Conservation (phyloP, 2,113 vertebrate species). For the Colaptes auratus region DNA sequence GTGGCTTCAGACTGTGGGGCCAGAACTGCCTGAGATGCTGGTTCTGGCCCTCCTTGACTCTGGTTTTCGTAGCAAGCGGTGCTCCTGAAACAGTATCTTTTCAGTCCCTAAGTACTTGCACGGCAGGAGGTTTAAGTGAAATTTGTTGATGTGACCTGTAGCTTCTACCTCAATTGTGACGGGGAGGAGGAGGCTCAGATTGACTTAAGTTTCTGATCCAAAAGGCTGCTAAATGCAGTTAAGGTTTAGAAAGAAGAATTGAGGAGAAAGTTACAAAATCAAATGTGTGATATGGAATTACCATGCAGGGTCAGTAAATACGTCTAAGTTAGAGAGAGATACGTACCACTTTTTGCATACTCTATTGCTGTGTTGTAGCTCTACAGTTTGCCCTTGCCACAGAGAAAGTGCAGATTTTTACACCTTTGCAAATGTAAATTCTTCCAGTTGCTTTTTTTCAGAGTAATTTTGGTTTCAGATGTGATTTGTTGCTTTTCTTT, state of each 20-base stretch:
- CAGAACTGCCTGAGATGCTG: fast-evolving
- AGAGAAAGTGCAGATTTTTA: neutral
- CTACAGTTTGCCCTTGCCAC: neutral
- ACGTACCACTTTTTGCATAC: neutral
- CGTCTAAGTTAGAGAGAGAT: neutral
- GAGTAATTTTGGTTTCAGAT: neutral
- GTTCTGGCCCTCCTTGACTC: neutral
- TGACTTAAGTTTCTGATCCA: neutral
- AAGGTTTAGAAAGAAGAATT: neutral
- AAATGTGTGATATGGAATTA: neutral
- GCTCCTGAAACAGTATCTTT: neutral
- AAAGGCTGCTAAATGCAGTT: neutral
- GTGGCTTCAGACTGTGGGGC: fast-evolving
- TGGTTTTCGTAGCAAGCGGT: neutral
- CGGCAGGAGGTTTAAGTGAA: neutral
- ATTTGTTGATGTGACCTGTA: neutral
- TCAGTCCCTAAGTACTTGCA: neutral
- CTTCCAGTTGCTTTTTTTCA: neutral
- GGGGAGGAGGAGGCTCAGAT: neutral
- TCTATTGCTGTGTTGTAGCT: neutral
- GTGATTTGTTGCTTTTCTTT: neutral
- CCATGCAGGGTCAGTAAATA: neutral
- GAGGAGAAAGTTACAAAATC: neutral
- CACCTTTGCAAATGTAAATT: neutral
- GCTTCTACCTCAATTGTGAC: neutral